phyloP scores from a whole-genome alignment of 2,797 vertebrate species.

The Chelonia mydas region DNA sequence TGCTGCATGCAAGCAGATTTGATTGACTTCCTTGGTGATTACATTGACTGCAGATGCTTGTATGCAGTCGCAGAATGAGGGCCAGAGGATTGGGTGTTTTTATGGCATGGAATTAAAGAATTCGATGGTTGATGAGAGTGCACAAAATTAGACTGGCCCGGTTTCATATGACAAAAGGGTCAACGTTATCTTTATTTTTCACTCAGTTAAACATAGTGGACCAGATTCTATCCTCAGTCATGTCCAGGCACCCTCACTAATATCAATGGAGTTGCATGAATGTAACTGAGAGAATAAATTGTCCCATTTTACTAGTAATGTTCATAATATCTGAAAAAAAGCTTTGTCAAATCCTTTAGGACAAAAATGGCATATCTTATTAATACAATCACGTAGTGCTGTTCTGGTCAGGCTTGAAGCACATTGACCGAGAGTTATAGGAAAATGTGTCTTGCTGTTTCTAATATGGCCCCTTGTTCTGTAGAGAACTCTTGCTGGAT shows the following conservation, averaged over 20 bases:
- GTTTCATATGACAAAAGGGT: neutral
- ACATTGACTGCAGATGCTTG: neutral
- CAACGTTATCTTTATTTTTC: neutral
- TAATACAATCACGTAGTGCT: neutral
- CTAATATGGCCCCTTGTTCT: neutral
- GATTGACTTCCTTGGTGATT: neutral
- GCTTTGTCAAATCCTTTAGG: neutral
- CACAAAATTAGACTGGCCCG: neutral
- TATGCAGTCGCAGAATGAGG: neutral
- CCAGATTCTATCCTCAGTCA: fast-evolving
- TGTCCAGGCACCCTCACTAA: neutral
- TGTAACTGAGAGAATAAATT: neutral
- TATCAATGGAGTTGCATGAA: neutral
- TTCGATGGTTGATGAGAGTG: neutral
- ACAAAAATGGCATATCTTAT: neutral
- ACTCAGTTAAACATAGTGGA: neutral
- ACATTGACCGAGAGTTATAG: neutral
- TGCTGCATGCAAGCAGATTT: neutral
- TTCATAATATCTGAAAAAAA: neutral
- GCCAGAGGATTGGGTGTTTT: neutral
- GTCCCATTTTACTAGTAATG: neutral
- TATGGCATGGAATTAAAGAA: fast-evolving
- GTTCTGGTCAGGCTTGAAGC: neutral
- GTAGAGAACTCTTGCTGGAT: neutral
- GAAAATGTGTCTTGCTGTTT: neutral